These are phyloP conservation scores for Dryobota labecula DNA, from an alignment of 2,888 invertebrate species.

Conservation along the genomic window DNA sequence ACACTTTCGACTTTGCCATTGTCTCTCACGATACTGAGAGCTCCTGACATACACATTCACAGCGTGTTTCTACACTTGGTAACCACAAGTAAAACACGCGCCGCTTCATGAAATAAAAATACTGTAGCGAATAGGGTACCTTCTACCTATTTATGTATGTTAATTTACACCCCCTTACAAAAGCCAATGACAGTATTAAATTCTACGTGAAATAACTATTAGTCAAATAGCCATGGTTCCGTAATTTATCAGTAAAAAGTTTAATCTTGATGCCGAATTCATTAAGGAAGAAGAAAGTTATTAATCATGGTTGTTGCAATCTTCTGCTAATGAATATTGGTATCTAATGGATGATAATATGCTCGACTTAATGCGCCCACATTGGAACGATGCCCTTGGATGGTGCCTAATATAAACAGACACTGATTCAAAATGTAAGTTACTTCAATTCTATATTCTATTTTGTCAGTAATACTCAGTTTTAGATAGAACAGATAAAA, in stretches of 20 bases:
- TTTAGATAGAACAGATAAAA: no score
- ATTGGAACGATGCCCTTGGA: background rate
- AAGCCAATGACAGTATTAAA: background rate
- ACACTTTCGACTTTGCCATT: no score
- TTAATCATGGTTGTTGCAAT: background rate
- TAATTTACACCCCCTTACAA: background rate
- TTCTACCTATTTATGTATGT: background rate
- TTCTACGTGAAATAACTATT: background rate
- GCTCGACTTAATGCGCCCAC: conserved; percentile 6
- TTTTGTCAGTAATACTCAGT: background rate
- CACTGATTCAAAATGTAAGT: background rate
- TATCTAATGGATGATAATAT: conserved; percentile 3
- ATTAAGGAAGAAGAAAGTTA: background rate
- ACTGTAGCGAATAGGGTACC: no score
- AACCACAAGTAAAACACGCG: no score
- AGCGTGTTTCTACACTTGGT: no score
- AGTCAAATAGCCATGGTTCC: background rate
- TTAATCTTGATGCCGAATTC: background rate
- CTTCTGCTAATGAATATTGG: conserved; percentile 12
- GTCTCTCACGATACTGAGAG: no score
- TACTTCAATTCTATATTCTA: background rate
- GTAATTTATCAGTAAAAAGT: background rate
- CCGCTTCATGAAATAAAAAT: no score
- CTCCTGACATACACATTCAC: no score
- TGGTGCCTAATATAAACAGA: background rate